These are phyloP conservation scores for Fregetta grallaria DNA, from an alignment of 2,113 vertebrate genomes.

Conservation along the genomic window DNA sequence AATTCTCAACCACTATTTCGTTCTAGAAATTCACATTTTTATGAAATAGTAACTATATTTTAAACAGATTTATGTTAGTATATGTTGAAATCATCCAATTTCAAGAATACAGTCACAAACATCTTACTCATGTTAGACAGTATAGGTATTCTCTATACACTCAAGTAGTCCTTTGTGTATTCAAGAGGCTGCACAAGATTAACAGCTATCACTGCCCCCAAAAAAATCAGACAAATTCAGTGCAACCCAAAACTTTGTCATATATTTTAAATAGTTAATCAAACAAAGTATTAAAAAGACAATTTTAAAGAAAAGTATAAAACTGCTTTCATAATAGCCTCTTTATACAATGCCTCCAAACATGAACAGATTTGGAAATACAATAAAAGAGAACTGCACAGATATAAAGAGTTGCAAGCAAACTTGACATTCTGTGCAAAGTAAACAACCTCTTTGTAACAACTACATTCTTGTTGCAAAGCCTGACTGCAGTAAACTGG, in stretches of 20 bases:
- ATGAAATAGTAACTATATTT: neutral
- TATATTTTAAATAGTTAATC: fast-evolving
- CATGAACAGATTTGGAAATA: neutral
- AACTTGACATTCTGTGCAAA: neutral
- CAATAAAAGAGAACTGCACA: neutral
- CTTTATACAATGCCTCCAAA: neutral
- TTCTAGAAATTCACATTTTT: neutral
- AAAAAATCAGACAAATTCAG: neutral
- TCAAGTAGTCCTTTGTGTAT: neutral
- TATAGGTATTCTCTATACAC: neutral
- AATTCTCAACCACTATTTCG: no score
- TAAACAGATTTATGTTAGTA: neutral
- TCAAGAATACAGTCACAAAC: neutral
- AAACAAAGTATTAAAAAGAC: neutral
- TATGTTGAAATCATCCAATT: neutral
- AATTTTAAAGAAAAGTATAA: neutral
- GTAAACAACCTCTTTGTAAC: neutral
- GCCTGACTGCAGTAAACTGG: neutral
- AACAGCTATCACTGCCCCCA: neutral
- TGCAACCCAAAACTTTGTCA: neutral
- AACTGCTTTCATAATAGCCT: neutral
- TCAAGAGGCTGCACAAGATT: neutral
- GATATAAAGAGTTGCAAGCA: neutral
- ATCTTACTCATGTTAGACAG: neutral
- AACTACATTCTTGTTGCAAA: neutral